Percentiles rank a stretch among this genome's conserved stretches.
These are phyloP conservation scores for Cuniculus paca DNA, from an alignment of 2,797 vertebrate species.

Conservation along the genomic window DNA sequence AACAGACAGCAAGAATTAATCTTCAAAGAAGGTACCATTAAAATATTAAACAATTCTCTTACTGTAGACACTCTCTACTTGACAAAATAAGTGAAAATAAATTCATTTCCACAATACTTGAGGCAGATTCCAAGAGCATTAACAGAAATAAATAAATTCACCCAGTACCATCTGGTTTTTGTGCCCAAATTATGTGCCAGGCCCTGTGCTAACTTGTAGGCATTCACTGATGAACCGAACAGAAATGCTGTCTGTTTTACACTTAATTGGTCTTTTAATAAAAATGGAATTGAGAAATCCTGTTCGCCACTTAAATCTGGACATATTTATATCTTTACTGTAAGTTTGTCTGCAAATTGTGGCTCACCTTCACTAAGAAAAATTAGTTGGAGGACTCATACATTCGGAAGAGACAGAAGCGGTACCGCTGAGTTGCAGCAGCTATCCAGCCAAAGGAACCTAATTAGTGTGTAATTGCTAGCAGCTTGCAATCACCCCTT, in stretches of 20 bases:
- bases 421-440: background rate
- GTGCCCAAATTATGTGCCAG: background rate
- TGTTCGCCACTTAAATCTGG: background rate
- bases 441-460: background rate
- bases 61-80: background rate
- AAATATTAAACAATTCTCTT: conserved; percentile 1
- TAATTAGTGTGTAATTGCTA: conserved; percentile 64
- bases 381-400: background rate
- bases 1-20: background rate
- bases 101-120: background rate
- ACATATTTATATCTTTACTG: background rate
- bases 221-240: background rate
- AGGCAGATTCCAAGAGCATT: conserved; percentile 15
- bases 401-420: background rate
- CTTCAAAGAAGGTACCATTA: background rate
- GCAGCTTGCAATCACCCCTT: background rate
- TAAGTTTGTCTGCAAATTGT: background rate
- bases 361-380: conserved; percentile 39
- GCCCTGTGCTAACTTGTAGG: background rate
- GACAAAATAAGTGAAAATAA: conserved; percentile 60
- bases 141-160: conserved; percentile 7
- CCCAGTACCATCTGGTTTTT: background rate
- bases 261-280: conserved; percentile 2
- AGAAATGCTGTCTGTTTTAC: background rate
- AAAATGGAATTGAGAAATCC: conserved; percentile 46